Conservation (phyloP, 92 coral and sea anemone genomes). For the Palythoa caribaeorum region DNA sequence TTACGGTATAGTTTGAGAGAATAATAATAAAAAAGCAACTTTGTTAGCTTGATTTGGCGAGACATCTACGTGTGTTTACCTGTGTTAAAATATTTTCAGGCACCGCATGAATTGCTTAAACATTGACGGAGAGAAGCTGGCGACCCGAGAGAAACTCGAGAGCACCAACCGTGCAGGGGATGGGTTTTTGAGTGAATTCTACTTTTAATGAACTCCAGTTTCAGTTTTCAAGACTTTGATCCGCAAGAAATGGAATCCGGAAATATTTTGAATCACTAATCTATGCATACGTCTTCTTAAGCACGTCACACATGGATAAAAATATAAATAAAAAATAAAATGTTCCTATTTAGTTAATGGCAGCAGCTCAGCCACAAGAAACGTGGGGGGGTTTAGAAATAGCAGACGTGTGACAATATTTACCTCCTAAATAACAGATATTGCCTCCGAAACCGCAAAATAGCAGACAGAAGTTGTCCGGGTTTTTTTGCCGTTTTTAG, state of each 20-base stretch:
- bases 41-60: not conserved
- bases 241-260: not conserved
- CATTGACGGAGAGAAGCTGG: constrained; percentile 80
- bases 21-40: not conserved
- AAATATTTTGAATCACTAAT: not conserved
- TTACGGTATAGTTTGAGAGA: not conserved
- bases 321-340: too few species aligned
- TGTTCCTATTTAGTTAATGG: too few species aligned
- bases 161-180: constrained; percentile 63
- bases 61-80: not conserved
- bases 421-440: not conserved
- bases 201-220: constrained; percentile 53
- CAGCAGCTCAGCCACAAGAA: not conserved
- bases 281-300: too few species aligned
- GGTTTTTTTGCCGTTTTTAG: not conserved
- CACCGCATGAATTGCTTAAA: constrained; percentile 95
- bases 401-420: not conserved
- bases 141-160: constrained; percentile 85
- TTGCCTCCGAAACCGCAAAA: not conserved
- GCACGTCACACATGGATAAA: too few species aligned
- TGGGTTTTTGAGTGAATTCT: constrained; percentile 95
- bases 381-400: not conserved
- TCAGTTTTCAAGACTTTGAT: not conserved
- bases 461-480: not conserved
- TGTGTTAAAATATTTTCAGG: constrained; percentile 59